Conservation (phyloP, 2,113 vertebrate species). For the Rallus limicola region DNA sequence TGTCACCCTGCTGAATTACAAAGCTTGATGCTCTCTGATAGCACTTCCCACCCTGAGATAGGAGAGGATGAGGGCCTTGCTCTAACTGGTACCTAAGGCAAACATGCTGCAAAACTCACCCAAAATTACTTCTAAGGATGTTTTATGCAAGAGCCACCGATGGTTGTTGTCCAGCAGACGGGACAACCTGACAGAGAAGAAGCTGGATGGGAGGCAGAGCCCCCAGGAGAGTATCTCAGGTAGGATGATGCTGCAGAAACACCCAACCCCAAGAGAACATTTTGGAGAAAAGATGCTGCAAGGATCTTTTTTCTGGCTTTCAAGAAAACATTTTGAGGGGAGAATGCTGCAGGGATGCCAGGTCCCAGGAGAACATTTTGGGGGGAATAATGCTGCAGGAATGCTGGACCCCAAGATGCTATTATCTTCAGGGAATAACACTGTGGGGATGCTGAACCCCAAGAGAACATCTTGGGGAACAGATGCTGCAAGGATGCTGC, state of each 20-base stretch:
- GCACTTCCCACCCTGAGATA: neutral
- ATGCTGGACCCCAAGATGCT: too few species aligned
- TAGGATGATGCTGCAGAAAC: neutral
- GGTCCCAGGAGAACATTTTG: neutral
- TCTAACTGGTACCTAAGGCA: neutral
- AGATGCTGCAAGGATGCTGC: neutral
- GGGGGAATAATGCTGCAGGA: neutral
- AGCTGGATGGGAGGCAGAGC: neutral
- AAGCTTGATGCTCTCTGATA: rapidly evolving
- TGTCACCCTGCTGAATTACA: neutral
- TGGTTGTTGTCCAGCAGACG: rapidly evolving
- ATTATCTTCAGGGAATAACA: neutral
- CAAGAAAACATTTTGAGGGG: too few species aligned
- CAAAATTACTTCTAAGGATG: neutral
- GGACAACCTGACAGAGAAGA: neutral
- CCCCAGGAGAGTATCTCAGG: neutral
- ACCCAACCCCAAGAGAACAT: neutral
- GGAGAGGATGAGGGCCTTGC: rapidly evolving
- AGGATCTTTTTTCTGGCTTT: too few species aligned
- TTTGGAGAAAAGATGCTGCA: neutral
- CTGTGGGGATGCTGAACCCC: neutral
- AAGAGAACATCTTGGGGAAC: neutral
- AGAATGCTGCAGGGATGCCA: too few species aligned
- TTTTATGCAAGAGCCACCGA: neutral
- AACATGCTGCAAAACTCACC: neutral